Conservation (phyloP, 2,888 invertebrate species). For the Panzeria rudis region DNA sequence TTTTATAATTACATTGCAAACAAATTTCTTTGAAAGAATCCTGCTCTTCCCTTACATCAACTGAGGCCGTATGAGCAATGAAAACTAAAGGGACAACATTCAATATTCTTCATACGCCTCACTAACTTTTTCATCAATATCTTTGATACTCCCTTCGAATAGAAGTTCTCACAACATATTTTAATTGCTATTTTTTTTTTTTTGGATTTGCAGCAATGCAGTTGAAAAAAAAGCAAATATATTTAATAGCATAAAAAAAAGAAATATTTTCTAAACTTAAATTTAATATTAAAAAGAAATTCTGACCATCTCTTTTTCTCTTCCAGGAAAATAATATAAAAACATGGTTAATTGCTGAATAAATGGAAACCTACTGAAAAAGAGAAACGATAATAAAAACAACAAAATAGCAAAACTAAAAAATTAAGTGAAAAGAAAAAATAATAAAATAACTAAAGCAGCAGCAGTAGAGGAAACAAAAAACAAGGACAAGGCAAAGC, state of each 20-base stretch:
- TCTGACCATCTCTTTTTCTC: conserved; percentile 10
- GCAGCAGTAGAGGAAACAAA: conserved; percentile 63
- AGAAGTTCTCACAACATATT: background rate
- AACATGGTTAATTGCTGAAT: conserved; percentile 79
- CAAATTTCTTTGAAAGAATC: background rate
- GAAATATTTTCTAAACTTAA: conserved; percentile 25
- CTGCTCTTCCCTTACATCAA: background rate
- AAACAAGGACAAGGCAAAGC: conserved; percentile 54
- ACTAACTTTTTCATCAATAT: background rate
- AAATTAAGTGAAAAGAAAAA: conserved; percentile 51
- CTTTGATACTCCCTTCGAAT: background rate
- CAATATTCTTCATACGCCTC: conserved; percentile 18
- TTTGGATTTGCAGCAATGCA: conserved; percentile 36
- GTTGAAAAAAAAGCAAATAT: conserved; percentile 27
- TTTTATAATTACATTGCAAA: background rate
- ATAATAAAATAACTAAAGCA: conserved; percentile 21
- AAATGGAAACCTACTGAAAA: conserved; percentile 71
- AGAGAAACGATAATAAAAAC: conserved; percentile 62
- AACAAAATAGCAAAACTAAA: conserved; percentile 52
- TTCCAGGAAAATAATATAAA: conserved; percentile 53
- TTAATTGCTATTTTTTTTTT: conserved; percentile 39
- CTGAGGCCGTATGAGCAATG: background rate
- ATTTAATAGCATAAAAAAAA: conserved; percentile 3
- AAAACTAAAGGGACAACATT: background rate
- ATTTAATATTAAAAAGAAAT: conserved; percentile 47